Evolutionary conservation across 1,140 invertebrate genomes (phyloP), one percentile per base, ranked within the genome.

Genomic region (Drosophila simulans): DNA sequence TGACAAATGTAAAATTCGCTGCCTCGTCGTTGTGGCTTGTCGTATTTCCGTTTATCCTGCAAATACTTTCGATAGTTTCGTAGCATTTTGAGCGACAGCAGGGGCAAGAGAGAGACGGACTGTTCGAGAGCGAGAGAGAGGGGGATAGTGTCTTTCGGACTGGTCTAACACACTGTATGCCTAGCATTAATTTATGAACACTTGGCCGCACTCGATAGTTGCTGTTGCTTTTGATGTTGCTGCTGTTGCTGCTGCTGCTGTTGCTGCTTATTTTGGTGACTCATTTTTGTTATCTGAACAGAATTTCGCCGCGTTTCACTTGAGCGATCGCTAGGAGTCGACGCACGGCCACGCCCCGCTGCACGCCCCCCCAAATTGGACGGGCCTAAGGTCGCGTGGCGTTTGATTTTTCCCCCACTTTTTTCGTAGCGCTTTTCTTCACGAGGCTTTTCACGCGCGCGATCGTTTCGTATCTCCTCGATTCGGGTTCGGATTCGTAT

Each of bases 1-100:
- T 86, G 70, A 65, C 84, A 83, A 86, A 79, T 82, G 65, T 77
- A 70, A 64, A 49, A 59, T 60, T 62, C 75, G 65, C 65, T 77
- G 84, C 84, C 77, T 81, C 82, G 62, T 69, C 76, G 79, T 52
- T 89, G 84, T 78, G 75, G 72, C 72, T 81, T 90, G 45, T 84
- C 85, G 85, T 85, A 90, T 90, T 90, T 85, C 79, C 81, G 86
- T 90, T 90, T 90, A 82, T 90, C 86, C 78, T 90, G 88, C 76
- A 82, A 85, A 86, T 90, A 90, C 76, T 90, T 90, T 90, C 84
- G 80, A 85, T 90, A 85, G 34, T 90, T 90, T 85, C 86, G 85
- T 89, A 89, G 80, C 84, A 89, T 89, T 89, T 89, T 89, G 86
- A 89, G 80, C 46, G 84, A 83, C 71, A 69, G 64, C 55, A 60